Percentiles rank a stretch among this genome's conserved stretches.
Conservation (phyloP, 2,797 vertebrate genomes). For the Lophotriccus pileatus region DNA sequence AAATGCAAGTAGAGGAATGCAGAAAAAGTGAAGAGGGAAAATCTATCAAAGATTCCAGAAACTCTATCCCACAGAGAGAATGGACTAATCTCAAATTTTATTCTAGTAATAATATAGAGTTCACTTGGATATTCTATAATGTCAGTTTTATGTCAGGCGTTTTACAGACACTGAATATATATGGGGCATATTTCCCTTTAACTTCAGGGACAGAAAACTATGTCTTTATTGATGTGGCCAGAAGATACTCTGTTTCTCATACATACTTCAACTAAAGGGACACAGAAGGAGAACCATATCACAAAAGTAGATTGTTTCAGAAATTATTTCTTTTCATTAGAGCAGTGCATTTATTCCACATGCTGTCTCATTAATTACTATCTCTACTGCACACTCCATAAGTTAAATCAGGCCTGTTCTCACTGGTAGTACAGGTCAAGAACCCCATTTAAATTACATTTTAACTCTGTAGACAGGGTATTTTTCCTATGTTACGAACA, state of each 20-base stretch:
- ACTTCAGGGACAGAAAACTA: background rate
- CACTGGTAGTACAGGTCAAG: background rate
- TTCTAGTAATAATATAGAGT: background rate
- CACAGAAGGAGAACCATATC: background rate
- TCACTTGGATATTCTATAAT: background rate
- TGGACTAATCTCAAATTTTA: background rate
- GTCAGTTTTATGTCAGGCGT: no score
- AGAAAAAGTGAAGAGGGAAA: background rate
- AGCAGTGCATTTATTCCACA: background rate
- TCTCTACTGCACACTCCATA: background rate
- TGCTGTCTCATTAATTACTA: background rate
- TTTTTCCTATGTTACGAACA: background rate
- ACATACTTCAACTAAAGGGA: background rate
- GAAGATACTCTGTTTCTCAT: background rate
- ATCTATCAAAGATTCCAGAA: background rate
- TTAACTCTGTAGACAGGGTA: background rate
- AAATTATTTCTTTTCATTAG: background rate
- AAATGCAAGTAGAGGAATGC: background rate
- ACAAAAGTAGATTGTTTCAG: background rate
- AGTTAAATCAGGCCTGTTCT: background rate
- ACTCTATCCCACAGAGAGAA: background rate
- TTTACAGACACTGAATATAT: background rate
- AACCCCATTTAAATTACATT: background rate
- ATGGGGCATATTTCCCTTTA: background rate
- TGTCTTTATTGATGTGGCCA: background rate